A percentile compares a stretch with the other conserved stretches of the same genome.
phyloP scores from a whole-genome alignment of 2,888 invertebrate species.

The Diaperis boleti region DNA sequence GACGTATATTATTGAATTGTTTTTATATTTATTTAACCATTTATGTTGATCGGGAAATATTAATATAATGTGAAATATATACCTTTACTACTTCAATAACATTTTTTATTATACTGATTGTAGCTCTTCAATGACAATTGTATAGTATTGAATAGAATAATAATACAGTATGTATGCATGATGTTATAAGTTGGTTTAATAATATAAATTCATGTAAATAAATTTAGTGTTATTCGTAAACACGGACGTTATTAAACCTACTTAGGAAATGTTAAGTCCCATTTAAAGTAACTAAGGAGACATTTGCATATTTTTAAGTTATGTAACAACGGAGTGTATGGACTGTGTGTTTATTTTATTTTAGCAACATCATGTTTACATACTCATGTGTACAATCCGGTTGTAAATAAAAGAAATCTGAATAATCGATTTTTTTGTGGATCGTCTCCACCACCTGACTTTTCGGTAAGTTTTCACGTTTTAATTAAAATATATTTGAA shows the following conservation, averaged over 20 bases:
- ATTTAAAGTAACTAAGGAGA: slow-evolving; percentile 5
- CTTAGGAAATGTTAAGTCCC: slow-evolving; percentile 13
- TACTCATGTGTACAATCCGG: slow-evolving; percentile 63
- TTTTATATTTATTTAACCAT: slow-evolving; percentile 58
- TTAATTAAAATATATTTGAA: no score
- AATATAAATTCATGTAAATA: slow-evolving; percentile 21
- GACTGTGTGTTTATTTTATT: neutral
- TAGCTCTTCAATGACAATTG: slow-evolving; percentile 65
- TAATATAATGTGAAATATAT: slow-evolving; percentile 58
- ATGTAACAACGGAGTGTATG: slow-evolving; percentile 9
- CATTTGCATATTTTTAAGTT: slow-evolving; percentile 22
- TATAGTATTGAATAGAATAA: slow-evolving; percentile 66
- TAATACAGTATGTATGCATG: slow-evolving; percentile 34
- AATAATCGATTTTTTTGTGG: slow-evolving; percentile 2
- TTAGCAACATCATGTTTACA: slow-evolving; percentile 35
- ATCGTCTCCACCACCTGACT: no score
- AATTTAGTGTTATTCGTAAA: slow-evolving; percentile 22
- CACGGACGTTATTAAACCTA: slow-evolving; percentile 25
- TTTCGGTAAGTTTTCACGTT: no score
- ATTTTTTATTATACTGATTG: slow-evolving; percentile 65
- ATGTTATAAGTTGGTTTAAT: slow-evolving; percentile 36
- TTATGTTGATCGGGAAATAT: slow-evolving; percentile 56
- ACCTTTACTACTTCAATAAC: slow-evolving; percentile 60
- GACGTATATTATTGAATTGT: slow-evolving; percentile 26
- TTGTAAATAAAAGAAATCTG: slow-evolving; percentile 64